Conservation (phyloP, 37 sponge, comb jelly and placozoan genomes). For the Chondrosia reniformis region DNA sequence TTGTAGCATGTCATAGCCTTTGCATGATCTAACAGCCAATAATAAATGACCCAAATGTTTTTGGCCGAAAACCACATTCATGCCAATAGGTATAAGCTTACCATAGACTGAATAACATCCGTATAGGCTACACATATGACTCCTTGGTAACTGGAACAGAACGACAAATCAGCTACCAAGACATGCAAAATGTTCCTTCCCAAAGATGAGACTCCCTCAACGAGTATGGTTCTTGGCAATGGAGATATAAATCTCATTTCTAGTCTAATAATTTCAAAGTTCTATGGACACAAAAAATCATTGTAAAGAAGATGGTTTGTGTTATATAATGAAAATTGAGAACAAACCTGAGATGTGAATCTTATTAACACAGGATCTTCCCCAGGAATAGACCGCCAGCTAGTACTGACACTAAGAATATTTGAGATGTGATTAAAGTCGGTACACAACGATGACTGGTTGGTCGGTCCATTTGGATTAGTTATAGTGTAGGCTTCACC, state of each 20-base stretch:
- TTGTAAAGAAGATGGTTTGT: too few species aligned
- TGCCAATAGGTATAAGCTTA: background rate
- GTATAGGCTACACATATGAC: background rate
- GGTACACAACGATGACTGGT: too few species aligned
- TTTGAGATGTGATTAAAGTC: too few species aligned
- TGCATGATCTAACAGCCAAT: too few species aligned
- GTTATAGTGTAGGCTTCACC: too few species aligned
- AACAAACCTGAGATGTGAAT: too few species aligned
- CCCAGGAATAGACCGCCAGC: too few species aligned
- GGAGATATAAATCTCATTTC: background rate
- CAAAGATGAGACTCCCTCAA: background rate
- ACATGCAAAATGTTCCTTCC: constrained; percentile 14
- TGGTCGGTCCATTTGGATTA: too few species aligned
- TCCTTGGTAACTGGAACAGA: background rate
- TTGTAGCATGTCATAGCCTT: background rate
- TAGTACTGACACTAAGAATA: too few species aligned
- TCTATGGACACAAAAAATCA: background rate
- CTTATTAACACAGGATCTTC: too few species aligned
- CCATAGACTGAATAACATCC: background rate
- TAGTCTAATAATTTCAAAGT: background rate
- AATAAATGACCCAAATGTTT: background rate
- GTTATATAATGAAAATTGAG: too few species aligned
- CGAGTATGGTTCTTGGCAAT: background rate
- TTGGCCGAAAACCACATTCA: background rate
- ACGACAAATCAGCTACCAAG: background rate